These are phyloP conservation scores for Cryptoleucopteryx plumbea DNA, from an alignment of 2,113 vertebrate species.

Conservation along the genomic window DNA sequence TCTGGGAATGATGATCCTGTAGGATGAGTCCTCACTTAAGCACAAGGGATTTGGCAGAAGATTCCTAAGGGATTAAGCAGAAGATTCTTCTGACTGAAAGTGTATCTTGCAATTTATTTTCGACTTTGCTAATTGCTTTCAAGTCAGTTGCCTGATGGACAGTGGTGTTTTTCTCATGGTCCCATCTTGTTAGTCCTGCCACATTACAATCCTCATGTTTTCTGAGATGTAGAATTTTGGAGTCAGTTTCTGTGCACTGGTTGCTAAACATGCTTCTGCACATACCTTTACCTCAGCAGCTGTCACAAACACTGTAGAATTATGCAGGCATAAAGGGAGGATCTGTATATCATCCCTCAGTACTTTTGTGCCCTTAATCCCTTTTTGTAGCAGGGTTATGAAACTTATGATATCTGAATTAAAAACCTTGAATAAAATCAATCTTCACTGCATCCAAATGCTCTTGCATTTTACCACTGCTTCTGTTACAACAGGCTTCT, in stretches of 20 bases:
- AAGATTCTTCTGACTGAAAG: not conserved
- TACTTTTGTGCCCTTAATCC: not conserved
- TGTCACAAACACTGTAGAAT: not conserved
- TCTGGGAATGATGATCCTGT: not conserved
- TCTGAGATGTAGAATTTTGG: not conserved
- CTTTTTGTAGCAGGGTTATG: not conserved
- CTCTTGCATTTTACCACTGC: not conserved
- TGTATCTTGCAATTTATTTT: accelerated
- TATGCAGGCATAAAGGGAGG: not conserved
- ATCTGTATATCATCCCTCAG: not conserved
- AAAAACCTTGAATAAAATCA: not conserved
- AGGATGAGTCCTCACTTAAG: not conserved
- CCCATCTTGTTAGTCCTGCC: not conserved
- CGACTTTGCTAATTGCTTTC: not conserved
- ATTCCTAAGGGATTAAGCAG: not conserved
- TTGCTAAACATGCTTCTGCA: not conserved
- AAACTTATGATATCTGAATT: not conserved
- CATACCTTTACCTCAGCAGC: not conserved
- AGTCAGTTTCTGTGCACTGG: not conserved
- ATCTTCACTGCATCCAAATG: not conserved
- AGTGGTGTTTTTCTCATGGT: not conserved
- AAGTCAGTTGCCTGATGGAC: not conserved
- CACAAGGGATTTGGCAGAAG: not conserved
- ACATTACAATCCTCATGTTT: not conserved
- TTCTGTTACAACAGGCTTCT: not conserved